A percentile compares a stretch with the other conserved stretches of the same genome.
Conservation (phyloP, 2,797 vertebrate genomes). For the Thalassophryne amazonica region DNA sequence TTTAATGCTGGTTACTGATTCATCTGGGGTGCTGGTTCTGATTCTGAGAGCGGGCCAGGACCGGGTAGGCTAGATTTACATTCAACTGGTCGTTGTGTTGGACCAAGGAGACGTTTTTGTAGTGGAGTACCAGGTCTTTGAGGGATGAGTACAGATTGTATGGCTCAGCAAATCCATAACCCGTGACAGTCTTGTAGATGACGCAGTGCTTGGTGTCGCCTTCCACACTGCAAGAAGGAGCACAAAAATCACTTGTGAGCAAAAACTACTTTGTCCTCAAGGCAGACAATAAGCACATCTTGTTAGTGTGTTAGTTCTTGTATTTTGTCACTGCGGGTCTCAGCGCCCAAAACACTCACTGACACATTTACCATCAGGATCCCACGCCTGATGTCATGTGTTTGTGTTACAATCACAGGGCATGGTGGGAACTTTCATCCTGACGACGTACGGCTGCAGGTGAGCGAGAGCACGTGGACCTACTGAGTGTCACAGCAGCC, state of each 20-base stretch:
- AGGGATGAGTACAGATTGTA: conserved; percentile 93
- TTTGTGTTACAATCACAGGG: too few relatives aligned
- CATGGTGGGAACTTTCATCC: too few relatives aligned
- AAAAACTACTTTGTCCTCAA: too few relatives aligned
- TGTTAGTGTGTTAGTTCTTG: neutral
- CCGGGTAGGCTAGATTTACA: conserved; percentile 89
- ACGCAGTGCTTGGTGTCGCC: conserved; percentile 92
- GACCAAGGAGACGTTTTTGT: conserved; percentile 90
- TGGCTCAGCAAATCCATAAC: conserved; percentile 91
- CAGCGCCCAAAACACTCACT: too few relatives aligned
- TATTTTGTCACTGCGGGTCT: too few relatives aligned
- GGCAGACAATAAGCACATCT: too few relatives aligned
- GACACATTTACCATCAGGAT: too few relatives aligned
- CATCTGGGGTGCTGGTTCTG: conserved; percentile 73
- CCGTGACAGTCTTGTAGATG: conserved; percentile 89
- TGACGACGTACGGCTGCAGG: too few relatives aligned
- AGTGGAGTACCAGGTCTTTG: conserved; percentile 92
- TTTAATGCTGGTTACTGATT: conserved; percentile 39
- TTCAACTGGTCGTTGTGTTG: conserved; percentile 95
- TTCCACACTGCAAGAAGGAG: conserved; percentile 79
- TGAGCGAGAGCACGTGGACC: too few relatives aligned
- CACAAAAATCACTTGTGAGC: neutral
- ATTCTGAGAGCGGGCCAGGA: conserved; percentile 75
- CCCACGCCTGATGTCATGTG: too few relatives aligned
- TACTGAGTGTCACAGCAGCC: too few relatives aligned